Percentiles rank a stretch among this genome's conserved stretches.
phyloP scores from a whole-genome alignment of 2,113 vertebrate genomes.

The Microtus richardsoni region DNA sequence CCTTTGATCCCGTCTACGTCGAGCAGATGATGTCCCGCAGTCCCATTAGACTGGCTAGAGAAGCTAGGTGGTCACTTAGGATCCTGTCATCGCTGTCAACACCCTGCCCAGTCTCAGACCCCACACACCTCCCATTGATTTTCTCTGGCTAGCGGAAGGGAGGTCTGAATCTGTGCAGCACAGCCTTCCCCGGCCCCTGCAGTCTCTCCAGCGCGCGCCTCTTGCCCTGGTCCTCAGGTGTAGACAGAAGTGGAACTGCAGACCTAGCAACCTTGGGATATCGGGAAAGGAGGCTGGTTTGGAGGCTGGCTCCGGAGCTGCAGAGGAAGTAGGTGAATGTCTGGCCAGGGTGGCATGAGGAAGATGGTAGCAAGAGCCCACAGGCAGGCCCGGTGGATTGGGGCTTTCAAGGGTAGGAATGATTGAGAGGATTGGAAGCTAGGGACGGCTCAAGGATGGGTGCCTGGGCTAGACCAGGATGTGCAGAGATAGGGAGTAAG shows the following conservation, averaged over 20 bases:
- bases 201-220: too few species aligned
- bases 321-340: not conserved
- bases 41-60: not conserved
- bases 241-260: not conserved
- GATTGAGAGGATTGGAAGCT: not conserved
- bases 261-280: not conserved
- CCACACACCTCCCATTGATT: not conserved
- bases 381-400: not conserved
- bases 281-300: not conserved
- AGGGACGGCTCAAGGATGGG: not conserved
- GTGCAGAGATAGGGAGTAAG: not conserved
- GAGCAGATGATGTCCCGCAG: not conserved
- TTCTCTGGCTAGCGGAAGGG: not conserved
- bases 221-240: not conserved
- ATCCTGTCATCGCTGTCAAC: not conserved
- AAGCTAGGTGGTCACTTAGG: not conserved
- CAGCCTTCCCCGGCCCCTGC: too few species aligned
- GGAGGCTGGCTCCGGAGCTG: not conserved
- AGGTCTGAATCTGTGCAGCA: not conserved
- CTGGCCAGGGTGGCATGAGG: not conserved
- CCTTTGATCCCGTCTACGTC: constrained; percentile 18
- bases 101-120: not conserved
- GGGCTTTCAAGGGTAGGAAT: not conserved
- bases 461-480: too few species aligned
- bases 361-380: not conserved